Conservation (phyloP, 2,113 vertebrate species). For the Pterocles burchelli region DNA sequence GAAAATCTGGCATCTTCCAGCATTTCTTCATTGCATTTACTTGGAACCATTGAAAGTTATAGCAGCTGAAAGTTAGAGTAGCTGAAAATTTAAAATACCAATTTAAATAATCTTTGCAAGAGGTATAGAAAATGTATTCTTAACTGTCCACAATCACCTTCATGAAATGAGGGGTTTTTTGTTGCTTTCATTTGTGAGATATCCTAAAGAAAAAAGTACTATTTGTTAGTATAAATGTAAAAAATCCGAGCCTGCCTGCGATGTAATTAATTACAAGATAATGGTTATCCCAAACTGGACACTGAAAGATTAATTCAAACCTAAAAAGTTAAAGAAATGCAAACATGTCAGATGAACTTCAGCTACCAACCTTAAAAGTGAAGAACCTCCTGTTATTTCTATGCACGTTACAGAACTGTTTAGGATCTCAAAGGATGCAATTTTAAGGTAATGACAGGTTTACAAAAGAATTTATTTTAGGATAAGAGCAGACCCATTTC, state of each 20-base stretch:
- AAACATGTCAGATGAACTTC: background rate
- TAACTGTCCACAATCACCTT: background rate
- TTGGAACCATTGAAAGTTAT: background rate
- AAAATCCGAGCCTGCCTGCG: background rate
- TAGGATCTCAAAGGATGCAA: background rate
- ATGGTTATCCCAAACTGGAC: background rate
- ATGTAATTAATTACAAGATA: background rate
- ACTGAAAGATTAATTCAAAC: background rate
- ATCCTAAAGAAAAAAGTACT: background rate
- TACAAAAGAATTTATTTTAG: slow-evolving; percentile 30
- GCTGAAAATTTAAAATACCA: background rate
- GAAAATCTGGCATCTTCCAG: background rate
- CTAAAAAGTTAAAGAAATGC: background rate
- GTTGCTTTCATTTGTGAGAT: background rate
- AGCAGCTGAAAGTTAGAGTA: background rate
- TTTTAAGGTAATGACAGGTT: slow-evolving; percentile 40
- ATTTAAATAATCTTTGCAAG: background rate
- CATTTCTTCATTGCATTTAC: background rate
- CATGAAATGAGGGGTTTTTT: rapidly evolving
- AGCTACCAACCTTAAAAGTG: background rate
- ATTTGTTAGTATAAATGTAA: background rate
- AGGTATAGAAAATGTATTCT: background rate
- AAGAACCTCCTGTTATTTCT: background rate
- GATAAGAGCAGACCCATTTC: background rate
- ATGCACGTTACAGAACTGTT: background rate